A percentile compares a stretch with the other conserved stretches of the same genome.
Conservation (phyloP, 2,113 vertebrate species). For the Herpailurus yagouaroundi region DNA sequence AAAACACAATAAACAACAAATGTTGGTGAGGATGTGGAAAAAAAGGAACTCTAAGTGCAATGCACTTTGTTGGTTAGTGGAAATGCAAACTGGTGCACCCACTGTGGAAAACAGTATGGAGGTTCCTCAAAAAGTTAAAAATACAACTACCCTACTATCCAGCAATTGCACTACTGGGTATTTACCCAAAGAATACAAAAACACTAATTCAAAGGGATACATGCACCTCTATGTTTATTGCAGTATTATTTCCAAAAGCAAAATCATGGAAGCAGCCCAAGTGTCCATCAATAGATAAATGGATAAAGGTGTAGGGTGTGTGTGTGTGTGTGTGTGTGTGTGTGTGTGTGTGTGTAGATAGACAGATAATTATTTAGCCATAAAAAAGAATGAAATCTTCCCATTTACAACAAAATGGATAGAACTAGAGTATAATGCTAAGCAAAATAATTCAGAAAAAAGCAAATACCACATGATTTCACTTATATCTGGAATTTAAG, state of each 20-base stretch:
- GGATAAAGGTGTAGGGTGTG: not conserved
- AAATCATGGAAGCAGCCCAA: not conserved
- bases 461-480: not conserved
- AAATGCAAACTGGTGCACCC: not conserved
- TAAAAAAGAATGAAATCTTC: not conserved
- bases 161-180: not conserved
- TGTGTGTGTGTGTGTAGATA: no score
- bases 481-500: not conserved
- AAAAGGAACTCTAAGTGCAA: not conserved
- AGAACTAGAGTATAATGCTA: not conserved
- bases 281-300: not conserved
- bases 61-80: no score
- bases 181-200: not conserved
- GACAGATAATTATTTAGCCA: not conserved
- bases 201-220: not conserved
- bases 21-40: not conserved
- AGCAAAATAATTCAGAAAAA: not conserved
- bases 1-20: not conserved
- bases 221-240: not conserved
- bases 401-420: not conserved
- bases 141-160: not conserved
- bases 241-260: not conserved
- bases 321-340: no score
- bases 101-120: not conserved
- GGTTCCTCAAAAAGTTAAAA: not conserved